Evolutionary conservation across 2,113 vertebrate species (phyloP), one percentile per base, ranked within the genome.

Genomic region (Mobula hypostoma): DNA sequence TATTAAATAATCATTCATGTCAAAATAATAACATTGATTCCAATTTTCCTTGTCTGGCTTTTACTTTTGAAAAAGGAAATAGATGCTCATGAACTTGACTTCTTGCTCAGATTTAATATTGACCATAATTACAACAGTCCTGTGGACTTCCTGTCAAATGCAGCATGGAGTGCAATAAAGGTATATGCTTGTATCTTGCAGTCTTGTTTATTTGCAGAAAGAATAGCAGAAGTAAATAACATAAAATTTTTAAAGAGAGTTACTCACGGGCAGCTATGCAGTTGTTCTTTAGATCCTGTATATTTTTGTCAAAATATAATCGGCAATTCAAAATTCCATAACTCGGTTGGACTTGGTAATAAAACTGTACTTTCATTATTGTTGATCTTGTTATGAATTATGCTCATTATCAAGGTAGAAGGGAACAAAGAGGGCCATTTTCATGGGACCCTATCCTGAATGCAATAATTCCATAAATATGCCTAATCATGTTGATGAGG

Each of bases 31-130:
- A 93, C 27, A 74, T 74, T 27, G n/a, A 29, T 94, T 94, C 48
- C 93, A 15, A 94, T 94, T 94, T 94, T 94, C 74, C 15, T 68
- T 48, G 94, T 95, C 82, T 94, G 97, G 96, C 94, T 98, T 95
- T 96, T 97, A 94, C 94, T 97, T 95, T 96, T 96, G 95, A 95
- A 96, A 95, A 97, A 97, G 82, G 96, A 97, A 96, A 96, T 96
- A 77, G 95, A 96, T 24, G 94, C 95, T 94, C 96, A 96, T 85
- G 97, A 98, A 95, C 94, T 97, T 27, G 97, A 98, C 95, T 97
- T 97, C 95, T 96, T 97, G 95, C 95, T 97, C 19, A 96, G 97
- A n/a, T 98, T 97, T 95, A 97, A 97, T 95, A 96, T 94, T 72
- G 96, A 97, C 27, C 97, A 97, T 95, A 96, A 66, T 95, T 98